Percentiles rank a stretch among this genome's conserved stretches.
phyloP scores from a whole-genome alignment of 2,797 vertebrate genomes.

The Mastacembelus armatus region DNA sequence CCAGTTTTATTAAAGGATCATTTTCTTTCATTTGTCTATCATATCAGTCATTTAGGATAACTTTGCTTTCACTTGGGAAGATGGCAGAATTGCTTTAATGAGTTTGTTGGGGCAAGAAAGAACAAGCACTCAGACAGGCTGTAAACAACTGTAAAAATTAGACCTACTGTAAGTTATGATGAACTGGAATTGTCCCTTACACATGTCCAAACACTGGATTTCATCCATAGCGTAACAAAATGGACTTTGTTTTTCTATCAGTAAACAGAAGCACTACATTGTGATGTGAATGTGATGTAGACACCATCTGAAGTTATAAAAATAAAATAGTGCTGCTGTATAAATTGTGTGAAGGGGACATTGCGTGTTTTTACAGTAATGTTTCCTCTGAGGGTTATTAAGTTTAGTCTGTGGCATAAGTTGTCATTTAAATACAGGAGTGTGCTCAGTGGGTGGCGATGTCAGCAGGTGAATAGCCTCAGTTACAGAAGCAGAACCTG shows the following conservation, averaged over 20 bases:
- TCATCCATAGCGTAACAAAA: too few species aligned
- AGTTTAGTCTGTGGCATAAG: slow-evolving; percentile 39
- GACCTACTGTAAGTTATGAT: too few species aligned
- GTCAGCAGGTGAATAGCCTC: slow-evolving; percentile 36
- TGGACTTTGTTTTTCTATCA: too few species aligned
- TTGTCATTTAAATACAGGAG: slow-evolving; percentile 58
- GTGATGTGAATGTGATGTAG: too few species aligned
- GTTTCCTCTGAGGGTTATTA: slow-evolving; percentile 66
- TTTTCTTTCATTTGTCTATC: neutral
- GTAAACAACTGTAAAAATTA: too few species aligned
- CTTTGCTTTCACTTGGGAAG: neutral
- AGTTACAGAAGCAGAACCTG: slow-evolving; percentile 23
- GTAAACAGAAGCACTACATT: too few species aligned
- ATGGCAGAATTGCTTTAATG: too few species aligned
- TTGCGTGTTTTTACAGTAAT: slow-evolving; percentile 31
- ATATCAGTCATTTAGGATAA: neutral
- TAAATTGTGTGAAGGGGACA: neutral
- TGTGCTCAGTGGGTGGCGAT: slow-evolving; percentile 39
- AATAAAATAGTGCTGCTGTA: slow-evolving; percentile 16
- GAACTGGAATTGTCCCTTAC: too few species aligned
- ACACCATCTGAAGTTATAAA: too few species aligned
- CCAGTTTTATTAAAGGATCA: neutral
- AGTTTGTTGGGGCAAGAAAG: neutral
- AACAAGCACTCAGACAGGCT: neutral
- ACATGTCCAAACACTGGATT: too few species aligned